Percentiles rank a stretch among this genome's conserved stretches.
Evolutionary conservation across 2,797 vertebrate species (phyloP).

Genomic region (Darevskia mixta): DNA sequence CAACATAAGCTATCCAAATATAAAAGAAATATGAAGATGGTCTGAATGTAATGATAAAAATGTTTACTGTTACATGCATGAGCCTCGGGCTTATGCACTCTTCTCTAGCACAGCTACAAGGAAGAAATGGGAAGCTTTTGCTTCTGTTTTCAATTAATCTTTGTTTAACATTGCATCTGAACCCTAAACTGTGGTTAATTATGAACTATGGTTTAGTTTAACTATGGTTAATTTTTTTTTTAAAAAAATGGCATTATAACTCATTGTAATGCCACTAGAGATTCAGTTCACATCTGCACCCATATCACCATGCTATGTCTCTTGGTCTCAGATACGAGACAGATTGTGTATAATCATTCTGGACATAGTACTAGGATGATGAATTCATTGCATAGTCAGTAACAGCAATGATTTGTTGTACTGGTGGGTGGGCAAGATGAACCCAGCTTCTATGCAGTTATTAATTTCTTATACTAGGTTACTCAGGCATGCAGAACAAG

Average conservation of each 20-base stretch:
- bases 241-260: neutral
- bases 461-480: constrained; percentile 15
- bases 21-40: neutral
- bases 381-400: neutral
- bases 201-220: neutral
- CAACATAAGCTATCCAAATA: neutral
- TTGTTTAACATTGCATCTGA: neutral
- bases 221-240: neutral
- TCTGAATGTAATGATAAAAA: neutral
- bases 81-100: neutral
- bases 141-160: neutral
- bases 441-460: constrained; percentile 1
- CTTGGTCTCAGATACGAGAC: neutral
- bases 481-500: neutral
- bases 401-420: constrained; percentile 22
- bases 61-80: neutral
- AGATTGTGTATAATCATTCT: neutral
- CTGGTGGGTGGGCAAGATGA: constrained; percentile 20
- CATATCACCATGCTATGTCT: neutral
- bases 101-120: too few species aligned
- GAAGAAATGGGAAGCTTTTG: neutral
- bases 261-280: neutral
- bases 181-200: neutral
- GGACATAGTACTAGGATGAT: neutral
- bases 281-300: neutral